phyloP scores from a whole-genome alignment of 2,113 vertebrate genomes.

The Rostratula benghalensis region DNA sequence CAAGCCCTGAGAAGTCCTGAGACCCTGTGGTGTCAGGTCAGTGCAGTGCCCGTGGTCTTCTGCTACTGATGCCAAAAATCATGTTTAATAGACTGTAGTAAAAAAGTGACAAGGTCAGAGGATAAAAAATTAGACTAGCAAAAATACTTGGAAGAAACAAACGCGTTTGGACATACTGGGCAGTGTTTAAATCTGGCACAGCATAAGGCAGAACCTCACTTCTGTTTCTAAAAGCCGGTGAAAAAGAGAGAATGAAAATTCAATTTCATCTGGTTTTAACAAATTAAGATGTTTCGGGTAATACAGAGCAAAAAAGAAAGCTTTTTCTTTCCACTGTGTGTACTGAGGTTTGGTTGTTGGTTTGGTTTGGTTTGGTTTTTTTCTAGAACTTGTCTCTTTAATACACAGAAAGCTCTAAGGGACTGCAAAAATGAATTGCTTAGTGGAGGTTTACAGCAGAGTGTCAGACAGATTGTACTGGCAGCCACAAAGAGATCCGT shows the following conservation, averaged over 20 bases:
- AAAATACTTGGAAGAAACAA: background rate
- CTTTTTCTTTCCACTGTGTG: background rate
- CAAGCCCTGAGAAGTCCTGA: background rate
- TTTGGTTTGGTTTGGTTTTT: background rate
- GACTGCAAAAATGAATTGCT: background rate
- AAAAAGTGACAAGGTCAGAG: background rate
- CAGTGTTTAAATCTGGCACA: background rate
- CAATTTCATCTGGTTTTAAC: background rate
- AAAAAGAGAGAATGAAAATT: background rate
- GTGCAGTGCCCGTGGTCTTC: background rate
- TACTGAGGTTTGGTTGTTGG: too few relatives aligned
- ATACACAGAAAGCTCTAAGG: background rate
- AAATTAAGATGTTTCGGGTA: background rate
- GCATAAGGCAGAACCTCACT: background rate
- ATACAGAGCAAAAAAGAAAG: background rate
- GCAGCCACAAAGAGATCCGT: background rate
- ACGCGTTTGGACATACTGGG: background rate
- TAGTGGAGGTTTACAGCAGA: background rate
- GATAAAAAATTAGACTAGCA: background rate
- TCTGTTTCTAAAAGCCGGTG: background rate
- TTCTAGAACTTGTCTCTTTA: background rate
- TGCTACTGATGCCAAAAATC: background rate
- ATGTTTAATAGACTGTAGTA: background rate
- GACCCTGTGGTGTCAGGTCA: background rate
- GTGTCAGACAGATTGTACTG: background rate